Evolutionary conservation across 1,140 invertebrate species (phyloP).

Genomic region (Ylistrum balloti): DNA sequence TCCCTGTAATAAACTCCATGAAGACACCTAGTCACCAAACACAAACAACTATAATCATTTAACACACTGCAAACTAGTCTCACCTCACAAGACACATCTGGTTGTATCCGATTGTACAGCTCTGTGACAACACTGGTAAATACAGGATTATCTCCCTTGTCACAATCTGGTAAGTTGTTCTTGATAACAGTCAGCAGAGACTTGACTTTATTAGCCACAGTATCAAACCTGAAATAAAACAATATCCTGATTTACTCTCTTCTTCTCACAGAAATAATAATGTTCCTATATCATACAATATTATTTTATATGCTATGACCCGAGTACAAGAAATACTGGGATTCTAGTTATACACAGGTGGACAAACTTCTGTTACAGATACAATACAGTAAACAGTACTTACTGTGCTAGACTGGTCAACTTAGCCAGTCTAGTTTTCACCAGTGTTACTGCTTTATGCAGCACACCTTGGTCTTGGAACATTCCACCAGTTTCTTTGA

Average conservation of each 20-base stretch:
- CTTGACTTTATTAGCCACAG: conserved; percentile 41
- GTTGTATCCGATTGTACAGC: conserved; percentile 44
- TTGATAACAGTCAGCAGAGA: conserved; percentile 52
- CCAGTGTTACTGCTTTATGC: conserved; percentile 40
- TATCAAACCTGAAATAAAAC: conserved; percentile 49
- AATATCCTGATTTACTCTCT: too few relatives aligned
- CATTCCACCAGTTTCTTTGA: conserved; percentile 60
- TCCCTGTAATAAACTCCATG: too few relatives aligned
- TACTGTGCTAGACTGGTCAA: conserved; percentile 22
- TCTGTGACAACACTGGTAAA: conserved; percentile 42
- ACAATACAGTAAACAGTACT: too few relatives aligned
- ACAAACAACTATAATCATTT: too few relatives aligned
- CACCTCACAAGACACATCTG: conserved; percentile 43
- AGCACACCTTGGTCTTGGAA: conserved; percentile 57
- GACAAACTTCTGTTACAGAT: too few relatives aligned
- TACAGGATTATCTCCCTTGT: conserved; percentile 51
- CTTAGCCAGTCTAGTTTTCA: conserved; percentile 45
- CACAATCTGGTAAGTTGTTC: conserved; percentile 46
- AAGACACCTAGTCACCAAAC: too few relatives aligned
- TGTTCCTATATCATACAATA: too few relatives aligned
- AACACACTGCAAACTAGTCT: too few relatives aligned
- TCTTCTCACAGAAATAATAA: too few relatives aligned
- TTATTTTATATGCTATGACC: too few relatives aligned
- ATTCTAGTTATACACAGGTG: too few relatives aligned
- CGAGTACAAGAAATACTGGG: too few relatives aligned